phyloP scores from a whole-genome alignment of 2,113 vertebrate species.

The Dipodomys ordii region DNA sequence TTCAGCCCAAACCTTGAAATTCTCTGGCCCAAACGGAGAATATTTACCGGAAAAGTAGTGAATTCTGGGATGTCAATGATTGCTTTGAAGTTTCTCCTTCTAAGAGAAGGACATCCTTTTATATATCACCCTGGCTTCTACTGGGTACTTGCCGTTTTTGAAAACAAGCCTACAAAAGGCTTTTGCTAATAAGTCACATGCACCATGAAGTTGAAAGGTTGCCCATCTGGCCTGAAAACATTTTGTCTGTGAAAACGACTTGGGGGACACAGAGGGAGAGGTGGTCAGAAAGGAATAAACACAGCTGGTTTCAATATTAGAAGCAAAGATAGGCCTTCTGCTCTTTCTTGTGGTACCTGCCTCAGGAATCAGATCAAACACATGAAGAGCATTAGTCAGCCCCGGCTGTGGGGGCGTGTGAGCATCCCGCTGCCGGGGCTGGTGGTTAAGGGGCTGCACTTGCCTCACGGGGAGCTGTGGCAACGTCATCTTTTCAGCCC shows the following conservation, averaged over 20 bases:
- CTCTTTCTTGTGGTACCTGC: conserved; percentile 67
- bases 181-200: conserved; percentile 58
- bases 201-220: conserved; percentile 63
- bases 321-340: conserved; percentile 28
- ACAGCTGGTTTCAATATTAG: conserved; percentile 61
- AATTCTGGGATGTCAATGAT: conserved; percentile 40
- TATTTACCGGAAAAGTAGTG: conserved; percentile 67
- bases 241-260: conserved; percentile 31
- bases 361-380: conserved; percentile 55
- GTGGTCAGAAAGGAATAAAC: conserved; percentile 50
- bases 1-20: conserved; percentile 30
- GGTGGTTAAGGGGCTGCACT: neutral
- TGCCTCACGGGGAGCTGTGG: conserved; percentile 72
- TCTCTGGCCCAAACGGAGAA: conserved; percentile 58
- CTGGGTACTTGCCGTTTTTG: conserved; percentile 43
- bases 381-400: neutral
- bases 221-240: neutral
- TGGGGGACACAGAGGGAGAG: conserved; percentile 3
- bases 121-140: conserved; percentile 9
- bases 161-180: conserved; percentile 61
- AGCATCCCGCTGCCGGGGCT: neutral
- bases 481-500: conserved; percentile 71
- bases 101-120: conserved; percentile 61
- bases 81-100: conserved; percentile 69
- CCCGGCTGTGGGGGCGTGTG: neutral